Percentiles rank a stretch among this genome's conserved stretches.
Evolutionary conservation across 2,113 vertebrate genomes (phyloP).

Genomic region (Edolisoma coerulescens): DNA sequence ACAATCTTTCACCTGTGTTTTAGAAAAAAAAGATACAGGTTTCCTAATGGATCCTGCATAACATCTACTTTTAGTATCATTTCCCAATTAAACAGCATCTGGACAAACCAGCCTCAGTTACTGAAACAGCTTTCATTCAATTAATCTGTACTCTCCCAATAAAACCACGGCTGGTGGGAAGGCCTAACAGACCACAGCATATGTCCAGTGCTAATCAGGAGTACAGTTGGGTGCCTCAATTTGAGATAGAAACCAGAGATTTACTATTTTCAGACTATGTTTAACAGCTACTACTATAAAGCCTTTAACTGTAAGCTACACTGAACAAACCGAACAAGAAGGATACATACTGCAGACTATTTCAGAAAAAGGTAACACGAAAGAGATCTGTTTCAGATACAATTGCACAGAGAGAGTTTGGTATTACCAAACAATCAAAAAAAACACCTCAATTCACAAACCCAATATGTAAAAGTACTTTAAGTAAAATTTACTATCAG

Average conservation of each 20-base stretch:
- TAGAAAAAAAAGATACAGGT: not conserved
- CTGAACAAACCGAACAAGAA: not conserved
- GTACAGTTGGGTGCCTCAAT: not conserved
- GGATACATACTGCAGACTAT: not conserved
- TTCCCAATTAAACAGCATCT: not conserved
- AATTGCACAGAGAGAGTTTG: not conserved
- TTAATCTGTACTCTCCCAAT: not conserved
- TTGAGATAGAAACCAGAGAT: not conserved
- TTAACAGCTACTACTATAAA: not conserved
- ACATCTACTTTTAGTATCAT: not conserved
- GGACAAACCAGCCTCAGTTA: not conserved
- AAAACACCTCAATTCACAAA: not conserved
- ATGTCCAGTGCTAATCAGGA: not conserved
- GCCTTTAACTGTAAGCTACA: not conserved
- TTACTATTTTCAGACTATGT: not conserved
- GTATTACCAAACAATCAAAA: not conserved
- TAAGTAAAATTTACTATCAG: not conserved
- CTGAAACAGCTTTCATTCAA: not conserved
- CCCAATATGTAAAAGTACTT: fast-evolving
- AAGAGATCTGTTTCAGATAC: not conserved
- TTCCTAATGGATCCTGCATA: not conserved
- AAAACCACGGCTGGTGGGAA: not conserved
- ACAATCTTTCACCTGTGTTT: not conserved
- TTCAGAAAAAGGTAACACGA: not conserved
- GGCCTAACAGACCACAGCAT: not conserved